Base-by-base conservation (phyloP, 92 coral and sea anemone genomes). In the Zoanthus gigantus region DNA sequence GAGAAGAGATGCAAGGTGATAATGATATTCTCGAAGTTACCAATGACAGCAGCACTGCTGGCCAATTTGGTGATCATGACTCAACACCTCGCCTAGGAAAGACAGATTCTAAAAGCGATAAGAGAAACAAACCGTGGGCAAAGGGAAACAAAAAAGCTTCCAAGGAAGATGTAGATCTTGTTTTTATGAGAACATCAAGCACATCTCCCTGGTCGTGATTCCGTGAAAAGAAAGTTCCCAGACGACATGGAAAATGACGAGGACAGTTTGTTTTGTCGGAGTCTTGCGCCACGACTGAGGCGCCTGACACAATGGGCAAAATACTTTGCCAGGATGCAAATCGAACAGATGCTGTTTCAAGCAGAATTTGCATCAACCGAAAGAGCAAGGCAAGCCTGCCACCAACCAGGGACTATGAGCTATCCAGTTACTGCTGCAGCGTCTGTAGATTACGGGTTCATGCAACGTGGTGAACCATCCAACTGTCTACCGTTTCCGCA, bases 211-310 rank as follows among this genome's bases (percentile, higher is more conserved):
- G 69, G 29, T 10, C 14, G 53, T 6, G 13, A 79, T 79, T 57
- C 77, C 57, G 81, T 46, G 63, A 76, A 84, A 45, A 79, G 47
- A 79, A 56, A 28, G 47, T 12, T 50, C 5, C 47, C 68, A 28
- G 53, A 79, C 48, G 72, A 79, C 68, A 45, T 57, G 6, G 84
- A 79, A 79, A 72, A 79, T 3, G 71, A 79, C 48, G 45, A 79
- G n/a, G 72, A 79, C 84, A 56, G 69, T 67, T 56, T 57, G n/a
- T 79, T 57, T 79, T 79, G 84, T 79, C 66, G 71, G 42, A 79
- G 84, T 79, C 42, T 23, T 23, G 84, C 72, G 0, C 84, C 68
- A 58, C n/a, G 71, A 79, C 76, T 84, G 37, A 84, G 71, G 61
- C 73, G 79, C 56, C 88, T 72, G 42, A 80, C 88, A 67, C 88